Conservation (phyloP, 2,113 vertebrate genomes). For the Chelonoidis abingdonii region DNA sequence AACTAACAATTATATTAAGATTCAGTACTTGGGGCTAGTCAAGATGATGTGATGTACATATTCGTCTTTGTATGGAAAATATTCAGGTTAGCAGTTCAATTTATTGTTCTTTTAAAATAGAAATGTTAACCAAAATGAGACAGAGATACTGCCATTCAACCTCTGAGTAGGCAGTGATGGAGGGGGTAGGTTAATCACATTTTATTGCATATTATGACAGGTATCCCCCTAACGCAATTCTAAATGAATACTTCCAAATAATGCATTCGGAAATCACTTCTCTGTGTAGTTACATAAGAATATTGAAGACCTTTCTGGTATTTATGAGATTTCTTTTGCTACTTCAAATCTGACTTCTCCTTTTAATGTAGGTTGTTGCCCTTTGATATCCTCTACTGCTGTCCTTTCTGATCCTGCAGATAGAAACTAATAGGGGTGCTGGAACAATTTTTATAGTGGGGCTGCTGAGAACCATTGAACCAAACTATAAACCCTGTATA, state of each 20-base stretch:
- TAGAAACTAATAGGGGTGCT: conserved; percentile 40
- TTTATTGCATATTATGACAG: background rate
- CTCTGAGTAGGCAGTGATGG: background rate
- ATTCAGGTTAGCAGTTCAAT: conserved; percentile 21
- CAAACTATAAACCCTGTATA: too few relatives aligned
- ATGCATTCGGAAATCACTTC: conserved; percentile 49
- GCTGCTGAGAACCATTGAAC: too few relatives aligned
- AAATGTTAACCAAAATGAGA: conserved; percentile 29
- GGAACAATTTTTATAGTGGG: too few relatives aligned
- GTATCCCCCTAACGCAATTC: conserved; percentile 19
- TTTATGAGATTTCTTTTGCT: background rate
- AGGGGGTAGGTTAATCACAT: background rate
- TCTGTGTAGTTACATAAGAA: conserved; percentile 44
- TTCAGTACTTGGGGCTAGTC: conserved; percentile 60
- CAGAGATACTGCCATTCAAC: background rate
- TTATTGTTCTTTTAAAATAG: background rate
- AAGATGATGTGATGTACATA: conserved; percentile 34
- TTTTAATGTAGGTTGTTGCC: background rate
- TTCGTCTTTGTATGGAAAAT: conserved; percentile 20
- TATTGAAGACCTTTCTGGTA: conserved; percentile 33
- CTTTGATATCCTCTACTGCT: conserved; percentile 46
- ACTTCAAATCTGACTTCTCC: conserved; percentile 30
- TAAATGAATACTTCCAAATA: conserved; percentile 32
- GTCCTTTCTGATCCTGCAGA: conserved; percentile 67
- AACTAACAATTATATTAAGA: conserved; percentile 68